Base-by-base conservation (phyloP, 2,888 invertebrate genomes). In the Andrena hattorfiana region DNA sequence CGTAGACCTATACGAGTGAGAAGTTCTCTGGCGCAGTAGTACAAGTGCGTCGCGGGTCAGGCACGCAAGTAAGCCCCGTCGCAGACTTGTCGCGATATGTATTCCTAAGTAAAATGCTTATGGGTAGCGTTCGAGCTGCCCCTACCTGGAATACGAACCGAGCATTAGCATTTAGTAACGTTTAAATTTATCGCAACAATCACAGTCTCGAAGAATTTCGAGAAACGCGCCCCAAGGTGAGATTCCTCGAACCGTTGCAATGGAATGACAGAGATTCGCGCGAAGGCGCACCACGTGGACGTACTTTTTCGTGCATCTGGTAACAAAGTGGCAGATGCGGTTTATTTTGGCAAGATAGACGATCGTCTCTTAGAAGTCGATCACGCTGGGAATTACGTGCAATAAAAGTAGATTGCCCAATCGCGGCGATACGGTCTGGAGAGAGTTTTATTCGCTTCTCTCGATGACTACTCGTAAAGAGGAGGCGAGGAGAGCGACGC, bases 321-420 rank as follows among this genome's bases (percentile, higher is more conserved):
- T 35, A 77, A 72, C 28, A 77, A 73, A 70, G 59, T 51, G 54
- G 23, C 70, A 26, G 42, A 28, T 6, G 16, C 32, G 26, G 67
- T 80, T 82, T 68, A 76, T 80, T 76, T 81, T 68, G 68, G 66
- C 81, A 69, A 42, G 77, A 64, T 69, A 42, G 68, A 28, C 63
- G 26, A 67, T 23, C 42, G 67, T 59, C 67, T 67, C 68, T 48
- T 60, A 30, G 59, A 77, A 64, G 32, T 26, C 30, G 8, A 30
- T 67, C 56, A 16, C n/a, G 26, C n/a, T 16, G 8, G 56, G 71
- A 54, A 70, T 67, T n/a, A 26, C 48, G 62, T 10, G 35, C 23
- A 63, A 69, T 79, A 64, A 68, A 73, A 72, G 72, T 78, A 70
- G 69, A 77, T 51, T 16, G 32, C 7, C 6, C 28, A 10, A 32